Evolutionary conservation across 1,140 invertebrate species (phyloP).

Genomic region (Ganaspis sp.): DNA sequence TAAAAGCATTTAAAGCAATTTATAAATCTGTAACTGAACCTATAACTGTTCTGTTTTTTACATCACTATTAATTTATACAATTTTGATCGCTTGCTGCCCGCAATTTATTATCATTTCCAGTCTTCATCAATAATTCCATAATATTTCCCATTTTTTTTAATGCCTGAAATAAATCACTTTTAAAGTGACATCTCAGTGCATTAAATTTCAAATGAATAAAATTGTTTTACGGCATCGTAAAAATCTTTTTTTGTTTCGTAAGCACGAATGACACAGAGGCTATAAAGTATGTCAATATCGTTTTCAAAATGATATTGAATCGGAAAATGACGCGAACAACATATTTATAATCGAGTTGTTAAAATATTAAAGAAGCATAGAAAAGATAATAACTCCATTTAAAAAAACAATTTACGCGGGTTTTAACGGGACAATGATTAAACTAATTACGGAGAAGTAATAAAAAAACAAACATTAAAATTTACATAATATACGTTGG

Average conservation of each 20-base stretch:
- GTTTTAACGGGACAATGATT: not conserved
- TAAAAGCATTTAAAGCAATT: not conserved
- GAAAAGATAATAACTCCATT: no score
- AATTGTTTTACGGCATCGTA: constrained; percentile 3
- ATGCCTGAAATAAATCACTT: not conserved
- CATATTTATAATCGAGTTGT: not conserved
- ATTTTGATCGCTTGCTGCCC: not conserved
- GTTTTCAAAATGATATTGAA: not conserved
- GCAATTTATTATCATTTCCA: constrained; percentile 14
- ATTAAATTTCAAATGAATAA: constrained; percentile 11
- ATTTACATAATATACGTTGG: no score
- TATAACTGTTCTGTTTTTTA: constrained; percentile 2
- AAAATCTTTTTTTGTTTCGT: not conserved
- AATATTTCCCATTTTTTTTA: not conserved
- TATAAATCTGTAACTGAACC: not conserved
- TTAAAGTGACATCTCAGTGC: constrained; percentile 5
- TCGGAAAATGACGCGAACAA: not conserved
- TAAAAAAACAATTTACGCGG: not conserved
- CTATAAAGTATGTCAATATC: constrained; percentile 2
- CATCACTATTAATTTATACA: constrained; percentile 10
- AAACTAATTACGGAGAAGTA: not conserved
- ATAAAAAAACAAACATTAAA: not conserved
- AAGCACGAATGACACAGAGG: not conserved
- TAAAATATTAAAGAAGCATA: not conserved
- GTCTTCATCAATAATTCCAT: constrained; percentile 4